Conservation (phyloP, 2,888 invertebrate genomes). For the Busseola fusca region DNA sequence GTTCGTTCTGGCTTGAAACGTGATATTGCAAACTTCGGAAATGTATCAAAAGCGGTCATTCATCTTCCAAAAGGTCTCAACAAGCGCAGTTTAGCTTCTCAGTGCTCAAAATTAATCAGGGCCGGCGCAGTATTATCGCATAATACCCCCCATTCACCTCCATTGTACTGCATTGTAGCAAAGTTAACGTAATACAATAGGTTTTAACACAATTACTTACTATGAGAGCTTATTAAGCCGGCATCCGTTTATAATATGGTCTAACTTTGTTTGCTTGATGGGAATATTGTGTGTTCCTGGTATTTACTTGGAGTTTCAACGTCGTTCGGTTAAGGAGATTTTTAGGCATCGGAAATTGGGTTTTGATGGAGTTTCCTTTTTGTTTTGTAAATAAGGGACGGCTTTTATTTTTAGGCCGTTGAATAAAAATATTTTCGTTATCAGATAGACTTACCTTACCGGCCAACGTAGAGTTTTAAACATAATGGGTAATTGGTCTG, state of each 20-base stretch:
- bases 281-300: constrained; percentile 47
- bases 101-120: constrained; percentile 47
- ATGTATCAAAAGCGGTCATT: background rate
- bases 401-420: background rate
- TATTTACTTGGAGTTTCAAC: constrained; percentile 39
- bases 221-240: constrained; percentile 60
- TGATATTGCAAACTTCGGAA: constrained; percentile 5
- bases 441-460: background rate
- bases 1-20: background rate
- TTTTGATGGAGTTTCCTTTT: constrained; percentile 5
- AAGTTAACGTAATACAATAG: constrained; percentile 61
- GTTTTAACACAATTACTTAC: constrained; percentile 65
- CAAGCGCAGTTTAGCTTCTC: constrained; percentile 15
- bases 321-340: constrained; percentile 4
- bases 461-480: background rate
- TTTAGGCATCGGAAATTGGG: constrained; percentile 11
- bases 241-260: constrained; percentile 58
- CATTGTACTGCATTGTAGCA: constrained; percentile 51
- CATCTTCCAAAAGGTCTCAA: constrained; percentile 2
- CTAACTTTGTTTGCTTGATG: constrained; percentile 50
- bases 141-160: constrained; percentile 64
- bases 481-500: background rate
- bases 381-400: background rate
- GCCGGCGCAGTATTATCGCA: constrained; percentile 57
- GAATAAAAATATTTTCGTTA: background rate